Evolutionary conservation across 1,140 invertebrate species (phyloP).

Genomic region (Pseudomyrmex concolor): DNA sequence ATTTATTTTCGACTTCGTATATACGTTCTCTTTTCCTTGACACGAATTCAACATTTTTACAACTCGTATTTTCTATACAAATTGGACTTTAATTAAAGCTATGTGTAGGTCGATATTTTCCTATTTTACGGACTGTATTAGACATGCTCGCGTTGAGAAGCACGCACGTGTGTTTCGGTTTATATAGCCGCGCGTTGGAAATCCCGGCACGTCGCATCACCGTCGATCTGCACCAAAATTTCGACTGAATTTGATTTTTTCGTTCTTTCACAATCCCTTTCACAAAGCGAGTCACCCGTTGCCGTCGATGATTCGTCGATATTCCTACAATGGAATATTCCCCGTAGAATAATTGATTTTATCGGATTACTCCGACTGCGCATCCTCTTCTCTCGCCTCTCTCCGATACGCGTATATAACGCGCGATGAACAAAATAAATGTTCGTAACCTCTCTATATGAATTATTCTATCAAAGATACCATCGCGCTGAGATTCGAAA

Average conservation of each 20-base stretch:
- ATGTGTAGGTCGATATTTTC: constrained; percentile 6
- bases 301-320: constrained; percentile 78
- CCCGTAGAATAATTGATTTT: constrained; percentile 78
- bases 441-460: constrained; percentile 9
- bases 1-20: constrained; percentile 9
- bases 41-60: neutral
- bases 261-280: constrained; percentile 41
- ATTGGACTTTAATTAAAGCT: constrained; percentile 13
- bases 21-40: neutral
- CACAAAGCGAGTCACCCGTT: constrained; percentile 75
- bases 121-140: constrained; percentile 44
- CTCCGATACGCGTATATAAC: constrained; percentile 55
- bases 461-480: constrained; percentile 50
- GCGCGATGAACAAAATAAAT: constrained; percentile 69
- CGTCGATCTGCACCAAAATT: constrained; percentile 66
- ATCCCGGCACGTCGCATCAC: constrained; percentile 62
- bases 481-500: constrained; percentile 44
- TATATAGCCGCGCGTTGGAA: constrained; percentile 22
- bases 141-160: constrained; percentile 25
- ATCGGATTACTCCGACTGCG: constrained; percentile 76
- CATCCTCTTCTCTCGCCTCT: constrained; percentile 11
- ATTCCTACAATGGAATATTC: constrained; percentile 77
- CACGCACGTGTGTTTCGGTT: constrained; percentile 8
- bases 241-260: constrained; percentile 73
- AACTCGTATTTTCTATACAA: neutral